These are phyloP conservation scores for Heloderma charlesbogerti DNA, from an alignment of 2,113 vertebrate genomes.

Conservation along the genomic window DNA sequence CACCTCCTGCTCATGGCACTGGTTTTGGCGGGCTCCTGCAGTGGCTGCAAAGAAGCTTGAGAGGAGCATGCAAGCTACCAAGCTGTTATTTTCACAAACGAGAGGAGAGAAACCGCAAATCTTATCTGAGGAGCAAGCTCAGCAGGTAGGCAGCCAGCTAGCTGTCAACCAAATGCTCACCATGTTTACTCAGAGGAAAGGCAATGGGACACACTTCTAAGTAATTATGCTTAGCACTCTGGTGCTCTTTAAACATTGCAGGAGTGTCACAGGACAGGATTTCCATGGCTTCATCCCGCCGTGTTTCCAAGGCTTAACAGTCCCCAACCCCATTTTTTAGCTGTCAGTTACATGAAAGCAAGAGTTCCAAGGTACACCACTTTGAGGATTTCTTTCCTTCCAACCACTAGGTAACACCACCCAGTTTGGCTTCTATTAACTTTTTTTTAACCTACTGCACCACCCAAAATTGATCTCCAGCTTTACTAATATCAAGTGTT, in stretches of 20 bases:
- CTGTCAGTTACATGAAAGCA: background rate
- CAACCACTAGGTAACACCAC: too few relatives aligned
- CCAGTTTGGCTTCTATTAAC: too few relatives aligned
- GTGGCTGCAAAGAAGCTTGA: background rate
- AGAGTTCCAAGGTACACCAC: too few relatives aligned
- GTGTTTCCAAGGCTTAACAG: background rate
- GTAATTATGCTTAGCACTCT: background rate
- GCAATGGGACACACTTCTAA: background rate
- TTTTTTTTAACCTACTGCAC: too few relatives aligned
- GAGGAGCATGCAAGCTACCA: background rate
- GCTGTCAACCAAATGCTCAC: background rate
- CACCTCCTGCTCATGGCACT: too few relatives aligned
- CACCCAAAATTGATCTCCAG: too few relatives aligned
- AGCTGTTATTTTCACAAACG: background rate
- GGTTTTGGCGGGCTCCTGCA: background rate
- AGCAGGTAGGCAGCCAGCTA: background rate
- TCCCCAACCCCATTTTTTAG: background rate
- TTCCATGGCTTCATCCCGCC: background rate
- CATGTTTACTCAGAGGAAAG: background rate
- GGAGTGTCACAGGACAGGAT: background rate
- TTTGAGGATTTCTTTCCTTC: too few relatives aligned
- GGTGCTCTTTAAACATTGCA: background rate
- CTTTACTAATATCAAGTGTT: too few relatives aligned
- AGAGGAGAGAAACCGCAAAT: background rate
- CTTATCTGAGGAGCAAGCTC: background rate